Evolutionary conservation across 2,888 invertebrate genomes (phyloP).

Genomic region (Ryuthela nishihirai): DNA sequence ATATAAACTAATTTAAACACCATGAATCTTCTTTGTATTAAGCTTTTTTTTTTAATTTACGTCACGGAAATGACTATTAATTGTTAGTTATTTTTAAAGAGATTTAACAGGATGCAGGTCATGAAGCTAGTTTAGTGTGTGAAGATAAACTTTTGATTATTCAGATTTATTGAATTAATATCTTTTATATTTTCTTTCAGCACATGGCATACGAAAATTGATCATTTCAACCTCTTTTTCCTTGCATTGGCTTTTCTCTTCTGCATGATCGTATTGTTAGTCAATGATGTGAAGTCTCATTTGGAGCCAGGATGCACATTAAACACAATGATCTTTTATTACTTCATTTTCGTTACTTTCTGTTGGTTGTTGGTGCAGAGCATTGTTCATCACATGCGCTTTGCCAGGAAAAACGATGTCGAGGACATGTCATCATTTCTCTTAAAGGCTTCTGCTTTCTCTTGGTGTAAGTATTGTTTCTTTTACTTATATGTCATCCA

Average conservation of each 20-base stretch:
- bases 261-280: slow-evolving; percentile 7
- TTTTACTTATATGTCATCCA: not conserved
- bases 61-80: too few species aligned
- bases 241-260: slow-evolving; percentile 11
- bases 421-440: slow-evolving; percentile 17
- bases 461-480: slow-evolving; percentile 15
- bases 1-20: too few species aligned
- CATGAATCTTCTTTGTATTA: too few species aligned
- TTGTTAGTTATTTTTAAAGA: too few species aligned
- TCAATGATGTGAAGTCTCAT: slow-evolving; percentile 8
- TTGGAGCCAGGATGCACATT: slow-evolving; percentile 1
- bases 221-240: slow-evolving; percentile 16
- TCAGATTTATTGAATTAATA: too few species aligned
- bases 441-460: slow-evolving; percentile 1
- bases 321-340: slow-evolving; percentile 8
- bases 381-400: slow-evolving; percentile 13
- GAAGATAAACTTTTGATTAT: too few species aligned
- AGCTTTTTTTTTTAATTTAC: too few species aligned
- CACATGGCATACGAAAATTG: slow-evolving; percentile 14
- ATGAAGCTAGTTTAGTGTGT: too few species aligned
- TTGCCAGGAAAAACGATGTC: slow-evolving; percentile 25
- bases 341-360: slow-evolving; percentile 5
- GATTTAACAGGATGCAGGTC: too few species aligned
- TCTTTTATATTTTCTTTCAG: slow-evolving; percentile 2
- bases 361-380: slow-evolving; percentile 18